phyloP scores from a whole-genome alignment of 2,888 invertebrate genomes.

The Rhodophaea formosa region DNA sequence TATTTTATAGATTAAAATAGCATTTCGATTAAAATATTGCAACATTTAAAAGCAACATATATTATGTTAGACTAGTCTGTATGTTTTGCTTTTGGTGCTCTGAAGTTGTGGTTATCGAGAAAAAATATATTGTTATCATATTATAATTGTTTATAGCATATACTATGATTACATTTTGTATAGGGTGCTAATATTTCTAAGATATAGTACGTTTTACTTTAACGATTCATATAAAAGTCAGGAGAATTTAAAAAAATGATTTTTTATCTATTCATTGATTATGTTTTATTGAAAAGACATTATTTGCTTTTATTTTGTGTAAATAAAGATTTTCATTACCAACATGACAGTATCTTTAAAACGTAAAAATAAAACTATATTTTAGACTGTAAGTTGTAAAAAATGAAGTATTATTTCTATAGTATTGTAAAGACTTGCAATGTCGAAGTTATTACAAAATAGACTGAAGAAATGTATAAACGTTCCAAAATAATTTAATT shows the following conservation, averaged over 20 bases:
- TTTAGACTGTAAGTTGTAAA: conserved; percentile 5
- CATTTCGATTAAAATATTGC: too few species aligned
- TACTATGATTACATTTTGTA: conserved; percentile 14
- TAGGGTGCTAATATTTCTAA: conserved; percentile 24
- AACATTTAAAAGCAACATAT: neutral
- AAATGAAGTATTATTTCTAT: conserved; percentile 5
- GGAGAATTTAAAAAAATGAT: too few species aligned
- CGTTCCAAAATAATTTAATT: conserved; percentile 1
- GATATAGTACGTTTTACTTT: neutral
- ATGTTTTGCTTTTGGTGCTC: conserved; percentile 38
- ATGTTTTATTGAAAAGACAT: conserved; percentile 4
- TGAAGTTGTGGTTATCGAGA: conserved; percentile 21
- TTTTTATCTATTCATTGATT: neutral
- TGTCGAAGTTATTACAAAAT: conserved; percentile 3
- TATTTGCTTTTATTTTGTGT: neutral
- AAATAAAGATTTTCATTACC: conserved; percentile 18
- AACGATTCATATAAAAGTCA: too few species aligned
- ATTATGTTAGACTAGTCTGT: conserved; percentile 40
- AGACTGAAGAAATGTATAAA: conserved; percentile 25
- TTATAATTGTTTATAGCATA: neutral
- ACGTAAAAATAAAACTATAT: conserved; percentile 1
- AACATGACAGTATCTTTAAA: conserved; percentile 28
- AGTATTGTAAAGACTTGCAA: neutral
- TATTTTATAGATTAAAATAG: too few species aligned
- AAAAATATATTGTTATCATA: conserved; percentile 9